A percentile compares a stretch with the other conserved stretches of the same genome.
Evolutionary conservation across 2,888 invertebrate genomes (phyloP).

Genomic region (Rambutsinella grinnellia): DNA sequence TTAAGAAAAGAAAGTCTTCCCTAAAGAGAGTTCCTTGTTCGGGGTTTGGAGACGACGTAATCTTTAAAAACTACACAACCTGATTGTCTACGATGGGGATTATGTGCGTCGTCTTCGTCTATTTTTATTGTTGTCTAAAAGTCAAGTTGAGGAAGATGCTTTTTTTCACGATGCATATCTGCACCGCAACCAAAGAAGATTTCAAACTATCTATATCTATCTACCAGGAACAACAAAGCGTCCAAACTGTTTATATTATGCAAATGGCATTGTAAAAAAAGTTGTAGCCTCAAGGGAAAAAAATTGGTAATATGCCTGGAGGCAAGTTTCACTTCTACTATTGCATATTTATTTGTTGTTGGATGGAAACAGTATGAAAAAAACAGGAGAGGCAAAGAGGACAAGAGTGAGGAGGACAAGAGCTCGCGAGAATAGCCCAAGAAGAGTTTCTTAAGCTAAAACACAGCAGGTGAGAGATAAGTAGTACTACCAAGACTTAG

Average conservation of each 20-base stretch:
- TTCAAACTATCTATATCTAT: no score
- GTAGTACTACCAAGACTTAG: not conserved
- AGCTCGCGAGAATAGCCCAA: no score
- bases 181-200: no score
- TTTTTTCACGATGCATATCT: no score
- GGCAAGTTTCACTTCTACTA: conserved; percentile 20
- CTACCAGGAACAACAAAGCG: not conserved
- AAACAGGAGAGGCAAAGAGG: not conserved
- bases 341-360: not conserved
- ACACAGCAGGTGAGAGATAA: conserved; percentile 19
- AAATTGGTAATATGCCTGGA: conserved; percentile 42
- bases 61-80: no score
- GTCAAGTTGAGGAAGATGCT: not conserved
- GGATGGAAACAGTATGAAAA: not conserved
- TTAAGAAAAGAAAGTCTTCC: no score
- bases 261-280: conserved; percentile 1
- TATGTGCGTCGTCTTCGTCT: no score
- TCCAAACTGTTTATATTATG: not conserved
- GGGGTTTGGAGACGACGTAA: no score
- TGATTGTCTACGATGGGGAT: no score
- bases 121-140: not conserved
- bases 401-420: conserved; percentile 3
- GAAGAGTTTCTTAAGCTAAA: no score
- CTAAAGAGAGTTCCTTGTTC: no score
- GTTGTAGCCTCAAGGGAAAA: conserved; percentile 18